Conservation (phyloP, 2,797 vertebrate species). For the Octomys mimax region DNA sequence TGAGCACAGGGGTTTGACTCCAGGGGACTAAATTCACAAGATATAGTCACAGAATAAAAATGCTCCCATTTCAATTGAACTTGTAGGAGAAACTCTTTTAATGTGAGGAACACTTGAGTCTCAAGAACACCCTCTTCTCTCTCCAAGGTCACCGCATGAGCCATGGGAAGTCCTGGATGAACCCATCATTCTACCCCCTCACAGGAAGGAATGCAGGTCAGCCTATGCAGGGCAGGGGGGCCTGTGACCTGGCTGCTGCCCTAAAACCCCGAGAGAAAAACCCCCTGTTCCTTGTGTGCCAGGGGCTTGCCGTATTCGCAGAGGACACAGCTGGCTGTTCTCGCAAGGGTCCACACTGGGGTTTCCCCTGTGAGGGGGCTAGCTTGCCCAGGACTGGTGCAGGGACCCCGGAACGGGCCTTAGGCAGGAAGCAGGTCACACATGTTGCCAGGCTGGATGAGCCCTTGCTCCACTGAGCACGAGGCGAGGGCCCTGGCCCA, state of each 20-base stretch:
- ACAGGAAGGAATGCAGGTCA: not conserved
- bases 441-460: not conserved
- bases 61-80: not conserved
- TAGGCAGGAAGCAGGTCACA: not conserved
- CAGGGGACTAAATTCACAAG: not conserved
- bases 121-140: not conserved
- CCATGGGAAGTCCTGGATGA: not conserved
- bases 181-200: not conserved
- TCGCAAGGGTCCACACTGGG: not conserved
- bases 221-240: not conserved
- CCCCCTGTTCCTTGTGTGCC: not conserved
- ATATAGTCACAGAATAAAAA: conserved; percentile 16
- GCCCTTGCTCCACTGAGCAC: not conserved
- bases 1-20: not conserved
- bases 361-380: not conserved
- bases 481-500: not conserved
- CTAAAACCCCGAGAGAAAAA: not conserved
- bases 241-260: not conserved
- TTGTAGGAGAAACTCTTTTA: not conserved
- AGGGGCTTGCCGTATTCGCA: not conserved
- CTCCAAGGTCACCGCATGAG: not conserved
- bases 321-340: not conserved
- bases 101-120: not conserved
- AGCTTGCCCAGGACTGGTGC: not conserved
- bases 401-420: not conserved